Conservation (phyloP, 2,888 invertebrate species). For the Andrena camellia region DNA sequence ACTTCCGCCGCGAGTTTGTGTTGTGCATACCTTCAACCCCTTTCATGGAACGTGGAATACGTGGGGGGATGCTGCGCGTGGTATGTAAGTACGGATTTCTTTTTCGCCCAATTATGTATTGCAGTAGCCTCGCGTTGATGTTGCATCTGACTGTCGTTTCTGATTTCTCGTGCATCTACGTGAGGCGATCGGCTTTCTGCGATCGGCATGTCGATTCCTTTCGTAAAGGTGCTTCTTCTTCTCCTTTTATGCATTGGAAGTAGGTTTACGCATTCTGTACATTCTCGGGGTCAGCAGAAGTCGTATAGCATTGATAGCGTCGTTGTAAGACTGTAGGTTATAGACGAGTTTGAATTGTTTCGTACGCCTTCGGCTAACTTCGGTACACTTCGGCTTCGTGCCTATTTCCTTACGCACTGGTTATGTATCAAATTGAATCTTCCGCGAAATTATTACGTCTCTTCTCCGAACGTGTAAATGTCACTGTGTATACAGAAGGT, state of each 20-base stretch:
- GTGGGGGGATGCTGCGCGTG: not conserved
- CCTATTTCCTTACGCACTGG: too few species aligned
- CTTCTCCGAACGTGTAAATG: not conserved
- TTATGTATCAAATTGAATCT: too few species aligned
- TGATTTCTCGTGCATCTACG: too few species aligned
- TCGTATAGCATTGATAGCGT: not conserved
- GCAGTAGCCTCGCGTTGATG: too few species aligned
- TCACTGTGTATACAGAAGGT: too few species aligned
- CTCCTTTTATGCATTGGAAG: too few species aligned
- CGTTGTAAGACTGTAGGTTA: not conserved
- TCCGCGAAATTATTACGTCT: too few species aligned
- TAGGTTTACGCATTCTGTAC: too few species aligned
- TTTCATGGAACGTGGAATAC: not conserved
- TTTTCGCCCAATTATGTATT: not conserved
- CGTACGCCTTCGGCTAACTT: not conserved
- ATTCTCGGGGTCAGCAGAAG: not conserved
- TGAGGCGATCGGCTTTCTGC: too few species aligned
- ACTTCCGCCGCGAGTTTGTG: constrained; percentile 1
- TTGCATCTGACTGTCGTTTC: too few species aligned
- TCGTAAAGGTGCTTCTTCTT: too few species aligned
- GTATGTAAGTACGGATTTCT: not conserved
- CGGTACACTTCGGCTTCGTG: not conserved
- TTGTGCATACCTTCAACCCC: not conserved
- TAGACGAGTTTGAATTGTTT: not conserved
- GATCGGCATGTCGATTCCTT: too few species aligned